Evolutionary conservation across 2,888 invertebrate genomes (phyloP).

Genomic region (Morinoia aosen): DNA sequence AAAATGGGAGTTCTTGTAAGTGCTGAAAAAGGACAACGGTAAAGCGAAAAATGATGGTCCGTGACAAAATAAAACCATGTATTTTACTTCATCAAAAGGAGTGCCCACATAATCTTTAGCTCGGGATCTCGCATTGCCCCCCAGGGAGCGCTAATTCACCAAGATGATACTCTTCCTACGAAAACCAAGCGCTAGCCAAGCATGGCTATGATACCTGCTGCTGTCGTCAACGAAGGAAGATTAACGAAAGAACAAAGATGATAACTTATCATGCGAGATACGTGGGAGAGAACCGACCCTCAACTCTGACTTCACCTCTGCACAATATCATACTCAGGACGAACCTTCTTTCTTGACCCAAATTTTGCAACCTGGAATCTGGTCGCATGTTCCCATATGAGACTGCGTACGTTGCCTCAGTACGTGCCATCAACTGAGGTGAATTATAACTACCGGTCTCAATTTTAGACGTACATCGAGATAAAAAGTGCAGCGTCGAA

Average conservation of each 20-base stretch:
- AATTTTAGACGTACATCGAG: too few species aligned
- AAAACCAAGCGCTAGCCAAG: not conserved
- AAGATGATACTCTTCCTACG: not conserved
- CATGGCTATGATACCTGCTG: not conserved
- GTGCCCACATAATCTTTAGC: not conserved
- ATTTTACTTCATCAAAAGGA: not conserved
- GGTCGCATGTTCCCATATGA: too few species aligned
- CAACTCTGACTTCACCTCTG: not conserved
- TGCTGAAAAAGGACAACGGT: too few species aligned
- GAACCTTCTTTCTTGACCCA: not conserved
- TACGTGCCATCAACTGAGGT: too few species aligned
- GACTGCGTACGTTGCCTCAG: too few species aligned
- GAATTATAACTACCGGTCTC: too few species aligned
- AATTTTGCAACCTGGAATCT: too few species aligned
- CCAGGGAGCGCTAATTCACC: too few species aligned
- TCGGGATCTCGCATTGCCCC: not conserved
- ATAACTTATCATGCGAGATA: not conserved
- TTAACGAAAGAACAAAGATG: not conserved
- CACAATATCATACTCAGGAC: not conserved
- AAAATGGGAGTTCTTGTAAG: too few species aligned
- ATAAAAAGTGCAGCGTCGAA: too few species aligned
- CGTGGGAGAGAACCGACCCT: not conserved
- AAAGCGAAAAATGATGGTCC: not conserved
- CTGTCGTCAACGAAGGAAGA: not conserved
- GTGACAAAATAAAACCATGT: not conserved